These are phyloP conservation scores for Otocyon megalotis DNA, from an alignment of 2,113 vertebrate genomes.

Conservation along the genomic window DNA sequence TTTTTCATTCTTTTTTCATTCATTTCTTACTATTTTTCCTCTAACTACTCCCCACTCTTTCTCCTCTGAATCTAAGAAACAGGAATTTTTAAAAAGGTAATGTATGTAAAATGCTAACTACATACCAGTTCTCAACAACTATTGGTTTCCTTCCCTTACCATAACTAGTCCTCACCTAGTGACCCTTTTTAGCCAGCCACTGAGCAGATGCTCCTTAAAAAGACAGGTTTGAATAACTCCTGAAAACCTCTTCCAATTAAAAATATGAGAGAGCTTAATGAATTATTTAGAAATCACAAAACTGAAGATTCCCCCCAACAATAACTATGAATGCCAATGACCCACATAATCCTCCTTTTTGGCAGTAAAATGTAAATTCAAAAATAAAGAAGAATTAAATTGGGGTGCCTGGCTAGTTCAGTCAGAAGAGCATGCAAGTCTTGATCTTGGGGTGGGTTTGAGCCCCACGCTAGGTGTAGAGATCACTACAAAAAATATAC, in stretches of 20 bases:
- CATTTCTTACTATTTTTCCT: neutral
- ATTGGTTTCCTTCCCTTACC: neutral
- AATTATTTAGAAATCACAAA: constrained; percentile 41
- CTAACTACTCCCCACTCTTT: neutral
- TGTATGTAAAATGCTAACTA: neutral
- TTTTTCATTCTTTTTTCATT: neutral
- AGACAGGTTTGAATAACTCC: neutral
- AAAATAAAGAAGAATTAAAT: constrained; percentile 1
- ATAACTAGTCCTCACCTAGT: neutral
- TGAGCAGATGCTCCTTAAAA: neutral
- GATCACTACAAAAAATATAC: neutral
- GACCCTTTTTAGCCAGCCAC: constrained; percentile 5
- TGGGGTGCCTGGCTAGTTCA: neutral
- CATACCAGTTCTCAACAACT: constrained; percentile 16
- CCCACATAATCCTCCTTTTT: neutral
- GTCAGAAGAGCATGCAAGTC: neutral
- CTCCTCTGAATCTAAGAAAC: constrained; percentile 37
- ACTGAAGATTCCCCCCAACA: neutral
- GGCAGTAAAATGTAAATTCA: constrained; percentile 34
- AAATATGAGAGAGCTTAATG: neutral
- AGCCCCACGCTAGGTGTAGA: neutral
- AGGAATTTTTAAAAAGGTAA: constrained; percentile 31
- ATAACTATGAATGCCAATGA: neutral
- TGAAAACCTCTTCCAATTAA: neutral
- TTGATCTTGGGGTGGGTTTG: neutral